Base-by-base conservation (phyloP, 2,888 invertebrate genomes). In the Dasysyrphus albostriatus region DNA sequence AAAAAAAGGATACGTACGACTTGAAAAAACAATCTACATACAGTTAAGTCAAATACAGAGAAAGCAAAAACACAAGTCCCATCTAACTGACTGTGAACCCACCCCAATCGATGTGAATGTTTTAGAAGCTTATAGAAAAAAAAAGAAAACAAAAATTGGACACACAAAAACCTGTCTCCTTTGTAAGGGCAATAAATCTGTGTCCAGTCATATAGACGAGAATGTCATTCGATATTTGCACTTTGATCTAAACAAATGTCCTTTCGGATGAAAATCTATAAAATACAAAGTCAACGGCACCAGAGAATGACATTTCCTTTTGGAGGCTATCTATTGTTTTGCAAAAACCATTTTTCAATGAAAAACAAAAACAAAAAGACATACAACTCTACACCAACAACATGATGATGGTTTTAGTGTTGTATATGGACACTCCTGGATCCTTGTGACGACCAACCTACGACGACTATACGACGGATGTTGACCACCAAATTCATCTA, bases 181-280 rank as follows among this genome's bases (percentile, higher is more conserved):
- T 73, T 85, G 85, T 85, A 82, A 77, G 16, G 74, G 74, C 65
- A 78, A 87, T 87, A 87, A 87, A 87, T 87, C 83, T 83, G 74
- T 83, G 83, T 87, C 83, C 79, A 65, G 72, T 79, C 74, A 65
- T 24, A 24, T 24, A 24, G 59, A 72, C 72, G 61, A 61, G 14
- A 61, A 32, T 87, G 87, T 87, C 87, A 87, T 83, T 79, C 79
- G 83, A 87, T 87, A 87, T 82, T 87, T 79, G 87, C 83, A 83
- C 87, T 87, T 83, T 87, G 87, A 87, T 87, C 87, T 87, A 87
- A 87, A 87, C 83, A 87, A 87, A 87, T 87, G 85, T 85, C 81
- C 77, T 32, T 72, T 77, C 82, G 56, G 37, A 65, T 49, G 74
- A 59, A 73, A 73, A 61, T 19, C 59, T 24, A 24, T 44, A 63